These are phyloP conservation scores for Trachelus stipa DNA, from an alignment of 2,888 invertebrate genomes.

Conservation along the genomic window DNA sequence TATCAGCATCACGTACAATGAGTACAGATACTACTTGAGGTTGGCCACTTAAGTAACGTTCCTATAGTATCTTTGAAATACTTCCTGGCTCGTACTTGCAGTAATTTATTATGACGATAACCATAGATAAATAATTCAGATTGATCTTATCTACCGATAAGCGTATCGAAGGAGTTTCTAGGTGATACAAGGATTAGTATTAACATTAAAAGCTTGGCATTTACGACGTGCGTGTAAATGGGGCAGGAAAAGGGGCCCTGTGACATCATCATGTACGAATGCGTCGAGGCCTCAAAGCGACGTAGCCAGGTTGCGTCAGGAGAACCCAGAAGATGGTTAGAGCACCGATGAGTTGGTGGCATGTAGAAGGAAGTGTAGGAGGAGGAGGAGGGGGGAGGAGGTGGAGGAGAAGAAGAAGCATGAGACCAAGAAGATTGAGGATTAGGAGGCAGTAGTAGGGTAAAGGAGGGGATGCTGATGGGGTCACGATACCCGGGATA, in stretches of 20 bases:
- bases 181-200: slow-evolving; percentile 7
- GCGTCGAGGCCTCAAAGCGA: slow-evolving; percentile 34
- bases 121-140: neutral
- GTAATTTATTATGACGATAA: neutral
- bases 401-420: slow-evolving; percentile 16
- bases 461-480: slow-evolving; percentile 43
- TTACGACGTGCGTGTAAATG: neutral
- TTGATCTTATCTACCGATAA: neutral
- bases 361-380: slow-evolving; percentile 24
- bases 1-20: neutral
- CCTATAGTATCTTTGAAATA: neutral
- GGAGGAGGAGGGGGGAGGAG: slow-evolving; percentile 16
- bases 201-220: neutral
- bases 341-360: slow-evolving; percentile 20
- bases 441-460: slow-evolving; percentile 14
- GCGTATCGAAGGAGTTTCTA: neutral
- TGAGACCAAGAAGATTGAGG: slow-evolving; percentile 18
- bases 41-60: neutral
- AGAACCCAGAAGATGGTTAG: slow-evolving; percentile 28
- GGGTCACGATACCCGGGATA: slow-evolving; percentile 56
- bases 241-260: slow-evolving; percentile 6
- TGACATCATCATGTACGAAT: slow-evolving; percentile 52
- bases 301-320: slow-evolving; percentile 51
- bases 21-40: neutral
- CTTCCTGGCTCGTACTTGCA: neutral